These are phyloP conservation scores for Lepilemur ruficaudatus DNA, from an alignment of 2,797 vertebrate genomes.

Conservation along the genomic window DNA sequence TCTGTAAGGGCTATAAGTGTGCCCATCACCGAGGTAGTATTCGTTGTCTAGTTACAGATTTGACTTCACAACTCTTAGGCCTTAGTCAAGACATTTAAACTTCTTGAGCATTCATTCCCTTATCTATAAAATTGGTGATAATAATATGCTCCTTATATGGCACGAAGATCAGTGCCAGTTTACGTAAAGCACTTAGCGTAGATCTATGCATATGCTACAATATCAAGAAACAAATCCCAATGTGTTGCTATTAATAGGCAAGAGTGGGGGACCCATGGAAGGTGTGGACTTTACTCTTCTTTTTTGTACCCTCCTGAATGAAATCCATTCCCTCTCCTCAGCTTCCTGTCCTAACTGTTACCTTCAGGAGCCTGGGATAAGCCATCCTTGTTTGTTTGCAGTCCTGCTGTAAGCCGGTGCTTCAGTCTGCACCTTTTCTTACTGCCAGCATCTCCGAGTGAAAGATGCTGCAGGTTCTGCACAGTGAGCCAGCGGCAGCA, in stretches of 20 bases:
- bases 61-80: neutral
- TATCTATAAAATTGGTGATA: neutral
- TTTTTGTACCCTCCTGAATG: neutral
- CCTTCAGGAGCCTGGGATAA: neutral
- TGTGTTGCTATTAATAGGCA: neutral
- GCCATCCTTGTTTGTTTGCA: neutral
- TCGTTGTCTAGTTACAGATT: neutral
- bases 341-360: neutral
- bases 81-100: neutral
- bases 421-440: neutral
- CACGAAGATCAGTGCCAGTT: neutral
- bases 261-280: fast-evolving
- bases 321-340: neutral
- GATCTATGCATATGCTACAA: neutral
- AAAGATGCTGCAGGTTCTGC: neutral
- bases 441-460: neutral
- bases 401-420: neutral
- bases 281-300: neutral
- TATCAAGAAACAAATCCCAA: neutral
- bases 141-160: neutral
- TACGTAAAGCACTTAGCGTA: neutral
- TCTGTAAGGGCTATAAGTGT: neutral
- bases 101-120: neutral
- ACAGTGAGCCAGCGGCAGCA: neutral
- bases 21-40: neutral